Evolutionary conservation across 2,888 invertebrate genomes (phyloP).

Genomic region (Hydriomena furcata): DNA sequence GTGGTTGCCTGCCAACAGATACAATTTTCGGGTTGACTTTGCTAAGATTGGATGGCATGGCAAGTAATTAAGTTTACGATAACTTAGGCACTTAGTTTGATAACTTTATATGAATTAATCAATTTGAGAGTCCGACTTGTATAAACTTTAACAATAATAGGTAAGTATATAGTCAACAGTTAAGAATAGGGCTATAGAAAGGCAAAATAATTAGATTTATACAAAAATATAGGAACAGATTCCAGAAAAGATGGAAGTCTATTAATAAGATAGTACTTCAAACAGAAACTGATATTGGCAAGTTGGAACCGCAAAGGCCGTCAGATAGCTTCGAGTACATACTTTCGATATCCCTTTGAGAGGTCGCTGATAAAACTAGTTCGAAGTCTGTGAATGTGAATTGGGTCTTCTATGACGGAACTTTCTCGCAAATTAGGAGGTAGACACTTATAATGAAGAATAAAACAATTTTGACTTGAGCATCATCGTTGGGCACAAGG

Average conservation of each 20-base stretch:
- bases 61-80: slow-evolving; percentile 1
- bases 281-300: slow-evolving; percentile 20
- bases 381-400: slow-evolving; percentile 18
- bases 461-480: too few species aligned
- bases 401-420: slow-evolving; percentile 15
- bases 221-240: neutral
- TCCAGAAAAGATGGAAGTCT: neutral
- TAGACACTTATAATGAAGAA: neutral
- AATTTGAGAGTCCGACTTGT: too few species aligned
- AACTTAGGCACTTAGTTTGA: neutral
- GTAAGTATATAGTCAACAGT: too few species aligned
- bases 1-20: slow-evolving; percentile 6
- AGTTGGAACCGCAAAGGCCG: slow-evolving; percentile 24
- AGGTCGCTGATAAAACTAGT: slow-evolving; percentile 26
- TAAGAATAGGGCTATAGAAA: too few species aligned
- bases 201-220: too few species aligned
- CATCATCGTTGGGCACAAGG: too few species aligned
- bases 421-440: slow-evolving; percentile 14
- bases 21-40: slow-evolving; percentile 1
- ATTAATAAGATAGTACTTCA: slow-evolving; percentile 10
- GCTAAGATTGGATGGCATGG: neutral
- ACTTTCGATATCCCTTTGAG: slow-evolving; percentile 26
- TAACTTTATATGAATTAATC: neutral
- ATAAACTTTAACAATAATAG: too few species aligned
- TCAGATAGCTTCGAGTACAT: slow-evolving; percentile 18